Conservation (phyloP, 2,113 vertebrate species). For the Gymnobelideus leadbeateri region DNA sequence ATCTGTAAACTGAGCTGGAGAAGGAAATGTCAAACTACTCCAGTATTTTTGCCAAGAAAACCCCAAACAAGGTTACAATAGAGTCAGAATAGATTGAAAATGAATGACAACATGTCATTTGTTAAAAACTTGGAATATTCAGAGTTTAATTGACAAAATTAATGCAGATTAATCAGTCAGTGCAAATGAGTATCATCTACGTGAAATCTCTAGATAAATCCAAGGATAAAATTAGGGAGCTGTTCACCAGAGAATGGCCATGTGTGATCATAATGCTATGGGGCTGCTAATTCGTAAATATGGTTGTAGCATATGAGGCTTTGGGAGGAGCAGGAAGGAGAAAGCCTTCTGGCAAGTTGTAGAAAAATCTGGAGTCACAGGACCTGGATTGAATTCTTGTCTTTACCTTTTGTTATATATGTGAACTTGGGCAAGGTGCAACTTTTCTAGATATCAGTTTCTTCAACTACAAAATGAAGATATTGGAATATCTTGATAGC, state of each 20-base stretch:
- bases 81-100: background rate
- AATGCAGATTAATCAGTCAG: background rate
- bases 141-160: conserved; percentile 12
- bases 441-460: background rate
- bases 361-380: background rate
- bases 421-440: background rate
- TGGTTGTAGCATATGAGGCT: background rate
- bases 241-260: background rate
- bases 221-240: conserved; percentile 9
- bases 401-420: background rate
- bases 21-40: background rate
- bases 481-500: background rate
- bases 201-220: background rate
- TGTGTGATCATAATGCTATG: background rate
- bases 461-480: background rate
- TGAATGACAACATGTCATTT: background rate
- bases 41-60: conserved; percentile 5
- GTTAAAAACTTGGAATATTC: background rate
- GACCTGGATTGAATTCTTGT: background rate
- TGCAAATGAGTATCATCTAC: too few species aligned
- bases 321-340: too few species aligned
- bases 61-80: background rate
- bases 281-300: background rate
- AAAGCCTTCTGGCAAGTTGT: background rate
- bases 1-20: too few species aligned